Base-by-base conservation (phyloP, 2,113 vertebrate species). In the Pollachius pollachius region DNA sequence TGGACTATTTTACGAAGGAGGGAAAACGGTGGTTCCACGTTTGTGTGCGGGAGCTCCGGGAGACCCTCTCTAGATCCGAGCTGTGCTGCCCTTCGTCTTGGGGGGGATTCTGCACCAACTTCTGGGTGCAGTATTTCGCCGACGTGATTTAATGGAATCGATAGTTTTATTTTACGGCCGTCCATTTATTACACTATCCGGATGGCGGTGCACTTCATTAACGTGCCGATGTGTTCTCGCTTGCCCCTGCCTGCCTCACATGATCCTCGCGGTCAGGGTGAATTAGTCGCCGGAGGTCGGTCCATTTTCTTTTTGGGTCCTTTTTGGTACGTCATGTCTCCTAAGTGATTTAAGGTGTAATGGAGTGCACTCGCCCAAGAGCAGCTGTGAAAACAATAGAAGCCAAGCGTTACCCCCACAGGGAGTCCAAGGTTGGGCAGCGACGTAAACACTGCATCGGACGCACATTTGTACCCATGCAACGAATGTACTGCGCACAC, bases 301-400 rank as follows among this genome's bases (percentile, higher is more conserved):
- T 9, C 41, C 11, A 8, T 48, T 11, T 48, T 48, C 11, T 11
- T 48, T 48, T 48, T 41, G 5, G 5, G 0, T 3, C 37, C 58
- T 84, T 89, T 88, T 88, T 81, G 78, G 82, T 86, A 79, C 81
- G 80, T 88, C 82, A 84, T 87, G 89, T 91, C 88, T 88, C 88
- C 85, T 85, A 89, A 91, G 89, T 85, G 82, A 91, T 91, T 90
- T 90, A 88, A 90, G 86, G 87, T 90, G 87, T 87, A 91, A 91
- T 90, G 87, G 88, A 91, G 89, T 87, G 88, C 82, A 87, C 83
- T 78, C 9, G 41, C 76, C 76, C 69, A 82, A 83, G 87, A 88
- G 85, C 87, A 88, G 87, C 88, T 89, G 88, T 82, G 87, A 90
- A 91, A 89, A 91, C 74, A 79, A 71, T 81, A 77, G 70, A 84